phyloP scores from a whole-genome alignment of 2,888 invertebrate genomes.

The Eremobia ochroleuca region DNA sequence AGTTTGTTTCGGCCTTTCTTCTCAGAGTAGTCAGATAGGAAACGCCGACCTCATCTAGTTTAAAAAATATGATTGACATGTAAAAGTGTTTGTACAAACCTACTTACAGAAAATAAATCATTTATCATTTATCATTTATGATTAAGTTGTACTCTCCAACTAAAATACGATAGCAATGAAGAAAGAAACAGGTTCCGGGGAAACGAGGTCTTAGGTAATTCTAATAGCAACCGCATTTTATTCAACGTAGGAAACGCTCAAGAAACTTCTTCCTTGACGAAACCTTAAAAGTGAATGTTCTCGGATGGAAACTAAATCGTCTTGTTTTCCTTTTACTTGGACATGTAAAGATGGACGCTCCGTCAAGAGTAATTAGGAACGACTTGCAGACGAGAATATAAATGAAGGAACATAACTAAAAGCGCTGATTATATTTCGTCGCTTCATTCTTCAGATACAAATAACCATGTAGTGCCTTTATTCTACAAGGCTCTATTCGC shows the following conservation, averaged over 20 bases:
- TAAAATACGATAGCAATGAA: slow-evolving; percentile 19
- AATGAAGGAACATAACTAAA: slow-evolving; percentile 36
- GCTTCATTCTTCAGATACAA: too few relatives aligned
- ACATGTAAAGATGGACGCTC: slow-evolving; percentile 24
- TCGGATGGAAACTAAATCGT: slow-evolving; percentile 31
- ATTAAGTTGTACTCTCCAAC: slow-evolving; percentile 35
- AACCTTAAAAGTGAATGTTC: slow-evolving; percentile 42
- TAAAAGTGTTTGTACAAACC: too few relatives aligned
- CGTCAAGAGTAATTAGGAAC: slow-evolving; percentile 41
- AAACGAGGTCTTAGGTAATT: slow-evolving; percentile 39
- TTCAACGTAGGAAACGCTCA: slow-evolving; percentile 28
- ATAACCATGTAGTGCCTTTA: too few relatives aligned
- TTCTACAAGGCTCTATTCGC: too few relatives aligned
- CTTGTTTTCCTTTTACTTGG: slow-evolving; percentile 31
- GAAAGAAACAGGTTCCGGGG: slow-evolving; percentile 44
- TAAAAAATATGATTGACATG: too few relatives aligned
- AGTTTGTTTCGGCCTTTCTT: too few relatives aligned
- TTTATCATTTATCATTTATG: too few relatives aligned
- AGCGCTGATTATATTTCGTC: too few relatives aligned
- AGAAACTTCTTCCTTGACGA: slow-evolving; percentile 44
- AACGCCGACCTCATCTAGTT: too few relatives aligned
- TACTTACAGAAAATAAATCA: too few relatives aligned
- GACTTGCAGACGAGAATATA: slow-evolving; percentile 48
- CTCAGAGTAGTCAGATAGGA: too few relatives aligned
- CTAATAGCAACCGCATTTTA: slow-evolving; percentile 34